Conservation (phyloP, 2,888 invertebrate species). For the Beris chalybata region DNA sequence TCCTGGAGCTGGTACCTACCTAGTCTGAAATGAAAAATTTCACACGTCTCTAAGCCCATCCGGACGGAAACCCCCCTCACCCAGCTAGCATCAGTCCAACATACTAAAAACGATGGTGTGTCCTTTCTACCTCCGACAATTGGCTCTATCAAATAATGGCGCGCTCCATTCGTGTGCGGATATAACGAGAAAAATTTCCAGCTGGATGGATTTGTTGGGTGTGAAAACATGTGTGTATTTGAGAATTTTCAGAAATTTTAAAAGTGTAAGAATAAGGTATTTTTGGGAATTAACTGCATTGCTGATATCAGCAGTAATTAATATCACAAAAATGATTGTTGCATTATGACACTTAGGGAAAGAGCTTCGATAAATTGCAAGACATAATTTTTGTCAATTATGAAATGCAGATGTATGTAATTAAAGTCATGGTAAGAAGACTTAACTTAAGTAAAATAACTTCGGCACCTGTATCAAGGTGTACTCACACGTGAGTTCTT, state of each 20-base stretch:
- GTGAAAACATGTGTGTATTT: background rate
- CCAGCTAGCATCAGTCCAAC: slow-evolving; percentile 8
- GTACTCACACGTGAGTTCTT: too few relatives aligned
- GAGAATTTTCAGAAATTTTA: background rate
- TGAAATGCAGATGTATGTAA: too few relatives aligned
- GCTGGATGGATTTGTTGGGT: slow-evolving; percentile 18
- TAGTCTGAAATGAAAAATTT: slow-evolving; percentile 26
- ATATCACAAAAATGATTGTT: slow-evolving; percentile 6
- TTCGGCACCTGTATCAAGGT: too few relatives aligned
- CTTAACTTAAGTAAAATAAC: too few relatives aligned
- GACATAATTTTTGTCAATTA: too few relatives aligned
- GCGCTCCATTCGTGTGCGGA: background rate
- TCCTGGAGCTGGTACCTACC: background rate
- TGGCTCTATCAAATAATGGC: slow-evolving; percentile 28
- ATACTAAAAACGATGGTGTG: slow-evolving; percentile 18
- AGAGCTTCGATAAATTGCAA: too few relatives aligned
- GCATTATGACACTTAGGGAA: too few relatives aligned
- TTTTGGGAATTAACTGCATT: slow-evolving; percentile 19
- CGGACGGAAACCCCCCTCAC: background rate
- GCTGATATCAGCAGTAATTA: slow-evolving; percentile 30
- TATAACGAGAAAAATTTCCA: slow-evolving; percentile 18
- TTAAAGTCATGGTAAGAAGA: too few relatives aligned
- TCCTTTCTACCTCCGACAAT: slow-evolving; percentile 19
- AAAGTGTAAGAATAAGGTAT: slow-evolving; percentile 7
- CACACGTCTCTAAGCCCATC: slow-evolving; percentile 17